phyloP scores from a whole-genome alignment of 1,140 invertebrate species.

The Aphaenogaster floridana region DNA sequence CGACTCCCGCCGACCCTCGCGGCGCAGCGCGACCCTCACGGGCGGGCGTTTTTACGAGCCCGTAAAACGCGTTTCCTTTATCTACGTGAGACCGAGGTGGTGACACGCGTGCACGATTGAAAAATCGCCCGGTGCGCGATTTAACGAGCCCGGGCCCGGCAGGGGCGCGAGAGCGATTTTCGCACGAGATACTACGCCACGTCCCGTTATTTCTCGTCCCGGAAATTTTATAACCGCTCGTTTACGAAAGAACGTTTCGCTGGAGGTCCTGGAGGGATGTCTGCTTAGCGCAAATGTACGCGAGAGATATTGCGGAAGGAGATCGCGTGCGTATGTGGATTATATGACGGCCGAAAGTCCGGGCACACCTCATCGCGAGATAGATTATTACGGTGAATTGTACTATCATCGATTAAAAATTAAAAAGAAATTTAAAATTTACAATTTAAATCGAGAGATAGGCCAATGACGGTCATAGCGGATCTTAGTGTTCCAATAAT shows the following conservation, averaged over 20 bases:
- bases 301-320: slow-evolving; percentile 35
- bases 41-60: slow-evolving; percentile 76
- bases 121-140: slow-evolving; percentile 69
- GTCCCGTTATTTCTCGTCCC: slow-evolving; percentile 43
- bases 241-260: background rate
- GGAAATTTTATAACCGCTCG: slow-evolving; percentile 67
- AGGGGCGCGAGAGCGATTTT: slow-evolving; percentile 44
- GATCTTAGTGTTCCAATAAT: too few species aligned
- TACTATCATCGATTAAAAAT: background rate
- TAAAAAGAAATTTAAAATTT: background rate
- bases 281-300: slow-evolving; percentile 40
- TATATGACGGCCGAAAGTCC: background rate
- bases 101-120: slow-evolving; percentile 68
- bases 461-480: too few species aligned
- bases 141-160: slow-evolving; percentile 64
- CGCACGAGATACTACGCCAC: slow-evolving; percentile 38
- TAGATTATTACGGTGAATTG: background rate
- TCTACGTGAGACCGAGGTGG: slow-evolving; percentile 73
- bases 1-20: background rate
- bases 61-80: slow-evolving; percentile 80
- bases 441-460: background rate
- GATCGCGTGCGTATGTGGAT: background rate
- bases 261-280: background rate
- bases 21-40: slow-evolving; percentile 9
- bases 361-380: background rate